Evolutionary conservation across 2,797 vertebrate species (phyloP), one percentile per base, ranked within the genome.

Genomic region (Pterois miles): DNA sequence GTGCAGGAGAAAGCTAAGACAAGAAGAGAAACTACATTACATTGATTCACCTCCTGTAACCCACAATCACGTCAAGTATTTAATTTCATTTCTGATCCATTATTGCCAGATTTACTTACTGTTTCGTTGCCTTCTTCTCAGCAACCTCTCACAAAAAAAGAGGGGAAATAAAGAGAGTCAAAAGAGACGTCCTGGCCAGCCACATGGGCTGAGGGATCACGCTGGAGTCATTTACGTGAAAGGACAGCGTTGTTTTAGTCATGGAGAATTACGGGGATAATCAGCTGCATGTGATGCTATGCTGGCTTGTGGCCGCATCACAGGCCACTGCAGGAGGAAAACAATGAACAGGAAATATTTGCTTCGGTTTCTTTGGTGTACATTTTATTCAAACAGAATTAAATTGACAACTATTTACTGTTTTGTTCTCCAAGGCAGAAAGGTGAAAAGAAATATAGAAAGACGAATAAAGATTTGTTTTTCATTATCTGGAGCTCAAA

Each of bases 271-370:
- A 68, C n/a, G 7, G 58, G 43, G 78, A 67, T 94, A 93, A 94
- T 94, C 85, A 82, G 77, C 65, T 78, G 85, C 93, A 94, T 93
- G 92, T 93, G 93, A 93, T 65, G 70, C 70, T 33, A 2, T 53
- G 83, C 74, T 76, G 81, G 78, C 76, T 25, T 27, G 74, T 63
- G 80, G 77, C 78, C 0, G 6, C 62, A 63, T 62, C 50, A 64
- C 58, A 70, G 68, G 77, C 79, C 38, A 16, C 72, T 20, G 73
- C 8, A 18, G 63, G 18, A 18, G 10, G 70, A 33, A 54, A 46
- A 38, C 2, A 31, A 31, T 25, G 2, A 11, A 62, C 29, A 29
- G 50, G 36, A 59, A 59, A 63, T 14, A 4, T n/a, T 20, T 13
- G 11, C 3, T 31, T 77, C 23, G 10, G 16, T 31, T 40, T 27